Base-by-base conservation (phyloP, 2,797 vertebrate species). In the Acipenser transmontanus region DNA sequence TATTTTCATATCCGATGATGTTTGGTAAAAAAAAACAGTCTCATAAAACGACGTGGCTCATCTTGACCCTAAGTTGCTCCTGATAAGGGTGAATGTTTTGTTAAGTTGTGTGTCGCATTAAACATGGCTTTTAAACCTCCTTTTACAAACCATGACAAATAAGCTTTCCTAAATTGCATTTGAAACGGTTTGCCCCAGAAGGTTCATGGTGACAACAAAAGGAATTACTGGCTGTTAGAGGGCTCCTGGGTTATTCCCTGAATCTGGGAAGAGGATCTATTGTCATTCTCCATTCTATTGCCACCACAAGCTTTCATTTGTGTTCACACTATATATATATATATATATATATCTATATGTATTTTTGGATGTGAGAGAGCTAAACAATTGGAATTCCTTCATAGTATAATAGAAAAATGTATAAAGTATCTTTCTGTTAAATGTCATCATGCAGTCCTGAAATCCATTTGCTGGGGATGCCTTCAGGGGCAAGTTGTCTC, bases 51-150 rank as follows among this genome's bases (percentile, higher is more conserved):
- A 14, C 11, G 73, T 85, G 79, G 65, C 77, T 80, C 74, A 89
- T 87, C 78, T 80, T 81, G 88, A 91, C 85, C 89, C 82, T 82
- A 74, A 78, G 83, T 77, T 10, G 68, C 69, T 69, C 76, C 82
- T 89, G 91, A 88, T 92, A 89, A 89, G 87, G 82, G 80, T 66
- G 80, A 82, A 73, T 86, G 87, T 88, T 88, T 81, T 91, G 87
- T 90, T 91, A 88, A 89, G 73, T 78, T 85, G 83, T 79, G 77
- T 79, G 84, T 80, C 73, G 82, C 81, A 81, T 87, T 87, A 89
- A 86, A 85, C 84, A 82, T 80, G 71, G 79, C 80, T 86, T 76
- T 76, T 74, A 73, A 80, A 74, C 17, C 6, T 77, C 80, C 76
- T 73, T 84, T 87, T 84, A 87, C 83, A 79, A 80, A 80, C 82